These are phyloP conservation scores for Listronotus bonariensis DNA, from an alignment of 1,140 invertebrate genomes.

Conservation along the genomic window DNA sequence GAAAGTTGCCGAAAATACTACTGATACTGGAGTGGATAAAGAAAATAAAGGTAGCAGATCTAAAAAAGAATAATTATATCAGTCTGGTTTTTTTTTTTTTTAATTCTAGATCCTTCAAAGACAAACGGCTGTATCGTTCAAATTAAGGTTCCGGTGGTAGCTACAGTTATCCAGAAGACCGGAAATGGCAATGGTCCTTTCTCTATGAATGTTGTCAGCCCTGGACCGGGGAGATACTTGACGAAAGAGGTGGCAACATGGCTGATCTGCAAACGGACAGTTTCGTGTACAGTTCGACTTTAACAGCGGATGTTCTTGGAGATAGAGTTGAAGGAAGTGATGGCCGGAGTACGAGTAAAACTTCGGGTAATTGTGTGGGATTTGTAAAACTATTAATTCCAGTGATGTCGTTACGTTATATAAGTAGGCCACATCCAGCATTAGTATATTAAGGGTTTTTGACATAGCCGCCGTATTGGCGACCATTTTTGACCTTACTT, in stretches of 20 bases:
- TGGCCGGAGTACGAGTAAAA: neutral
- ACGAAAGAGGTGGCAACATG: constrained; percentile 12
- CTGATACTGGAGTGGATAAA: constrained; percentile 3
- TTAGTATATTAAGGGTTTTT: no score
- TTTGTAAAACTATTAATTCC: no score
- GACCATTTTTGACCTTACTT: no score
- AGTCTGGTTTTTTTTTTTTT: neutral
- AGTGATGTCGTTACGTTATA: no score
- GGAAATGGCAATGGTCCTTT: constrained; percentile 24
- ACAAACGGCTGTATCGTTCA: constrained; percentile 46
- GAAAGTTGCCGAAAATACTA: constrained; percentile 27
- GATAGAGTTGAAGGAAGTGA: constrained; percentile 9
- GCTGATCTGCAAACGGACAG: constrained; percentile 18
- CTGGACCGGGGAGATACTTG: constrained; percentile 39
- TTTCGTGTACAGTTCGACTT: constrained; percentile 31
- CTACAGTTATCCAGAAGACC: constrained; percentile 50
- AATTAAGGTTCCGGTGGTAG: constrained; percentile 53
- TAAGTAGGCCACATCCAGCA: no score
- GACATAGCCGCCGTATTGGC: no score
- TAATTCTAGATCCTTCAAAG: constrained; percentile 9
- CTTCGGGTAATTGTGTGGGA: neutral
- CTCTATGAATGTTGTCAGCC: constrained; percentile 46
- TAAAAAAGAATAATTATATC: neutral
- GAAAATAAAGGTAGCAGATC: constrained; percentile 2
- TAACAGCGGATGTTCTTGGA: constrained; percentile 3